Evolutionary conservation across 2,113 vertebrate genomes (phyloP).

Genomic region (Oreocharis arfaki): DNA sequence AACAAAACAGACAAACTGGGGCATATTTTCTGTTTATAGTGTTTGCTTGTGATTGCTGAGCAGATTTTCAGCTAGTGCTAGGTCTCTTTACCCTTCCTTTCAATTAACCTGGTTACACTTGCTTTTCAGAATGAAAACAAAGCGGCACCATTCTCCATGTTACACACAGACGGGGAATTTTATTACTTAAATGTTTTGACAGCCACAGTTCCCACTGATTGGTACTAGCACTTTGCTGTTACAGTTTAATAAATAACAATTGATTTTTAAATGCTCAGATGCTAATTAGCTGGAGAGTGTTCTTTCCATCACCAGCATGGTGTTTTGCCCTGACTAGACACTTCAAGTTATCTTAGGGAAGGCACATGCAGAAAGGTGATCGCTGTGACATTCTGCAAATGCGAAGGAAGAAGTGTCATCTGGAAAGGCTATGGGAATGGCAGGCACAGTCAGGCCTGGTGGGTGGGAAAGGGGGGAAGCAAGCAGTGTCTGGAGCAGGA

Average conservation of each 20-base stretch:
- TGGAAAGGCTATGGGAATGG: not conserved
- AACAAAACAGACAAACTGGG: not conserved
- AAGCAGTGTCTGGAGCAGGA: not conserved
- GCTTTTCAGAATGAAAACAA: not conserved
- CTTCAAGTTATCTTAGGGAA: not conserved
- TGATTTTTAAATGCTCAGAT: not conserved
- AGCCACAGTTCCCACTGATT: not conserved
- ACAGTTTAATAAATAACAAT: not conserved
- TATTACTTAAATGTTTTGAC: not conserved
- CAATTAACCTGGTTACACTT: not conserved
- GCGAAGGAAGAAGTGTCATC: not conserved
- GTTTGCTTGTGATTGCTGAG: not conserved
- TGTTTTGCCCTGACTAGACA: not conserved
- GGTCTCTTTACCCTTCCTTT: not conserved
- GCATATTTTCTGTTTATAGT: not conserved
- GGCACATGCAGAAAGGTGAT: not conserved
- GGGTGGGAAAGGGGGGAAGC: not conserved
- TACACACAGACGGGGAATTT: not conserved
- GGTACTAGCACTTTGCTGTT: not conserved
- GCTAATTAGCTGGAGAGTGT: not conserved
- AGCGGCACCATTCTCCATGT: not conserved
- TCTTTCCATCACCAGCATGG: not conserved
- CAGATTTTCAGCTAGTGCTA: not conserved
- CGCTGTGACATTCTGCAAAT: not conserved
- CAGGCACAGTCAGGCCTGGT: not conserved